These are phyloP conservation scores for Menidia beryllina DNA, from an alignment of 2,113 vertebrate genomes.

Conservation along the genomic window DNA sequence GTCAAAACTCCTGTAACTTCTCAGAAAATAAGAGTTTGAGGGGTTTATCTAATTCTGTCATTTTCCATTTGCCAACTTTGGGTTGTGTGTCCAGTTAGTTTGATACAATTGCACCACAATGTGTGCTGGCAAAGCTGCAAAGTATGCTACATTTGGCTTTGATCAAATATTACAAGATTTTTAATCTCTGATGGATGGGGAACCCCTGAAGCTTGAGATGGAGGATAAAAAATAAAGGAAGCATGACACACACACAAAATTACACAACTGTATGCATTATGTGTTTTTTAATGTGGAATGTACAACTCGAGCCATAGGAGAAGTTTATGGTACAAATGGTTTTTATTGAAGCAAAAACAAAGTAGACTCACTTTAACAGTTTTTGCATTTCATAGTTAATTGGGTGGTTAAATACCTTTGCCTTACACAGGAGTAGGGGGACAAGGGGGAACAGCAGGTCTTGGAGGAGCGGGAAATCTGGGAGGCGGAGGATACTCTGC, in stretches of 20 bases:
- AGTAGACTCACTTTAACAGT: neutral
- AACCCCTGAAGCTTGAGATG: no score
- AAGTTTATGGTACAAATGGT: neutral
- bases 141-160: constrained; percentile 10
- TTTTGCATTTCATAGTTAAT: neutral
- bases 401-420: neutral
- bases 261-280: neutral
- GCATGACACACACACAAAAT: no score
- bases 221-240: no score
- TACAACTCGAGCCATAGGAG: neutral
- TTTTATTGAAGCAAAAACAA: neutral
- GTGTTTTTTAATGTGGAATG: neutral
- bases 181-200: neutral
- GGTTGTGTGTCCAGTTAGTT: no score
- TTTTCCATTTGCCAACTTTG: no score
- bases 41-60: no score
- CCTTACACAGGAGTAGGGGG: constrained; percentile 15
- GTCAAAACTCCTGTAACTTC: no score
- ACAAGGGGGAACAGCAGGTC: constrained; percentile 19
- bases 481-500: constrained; percentile 54
- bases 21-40: no score
- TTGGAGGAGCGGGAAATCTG: constrained; percentile 20
- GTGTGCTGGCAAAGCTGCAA: constrained; percentile 51
- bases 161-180: neutral
- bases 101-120: no score